Evolutionary conservation across 1,140 invertebrate species (phyloP).

Genomic region (Hetaerina americana): DNA sequence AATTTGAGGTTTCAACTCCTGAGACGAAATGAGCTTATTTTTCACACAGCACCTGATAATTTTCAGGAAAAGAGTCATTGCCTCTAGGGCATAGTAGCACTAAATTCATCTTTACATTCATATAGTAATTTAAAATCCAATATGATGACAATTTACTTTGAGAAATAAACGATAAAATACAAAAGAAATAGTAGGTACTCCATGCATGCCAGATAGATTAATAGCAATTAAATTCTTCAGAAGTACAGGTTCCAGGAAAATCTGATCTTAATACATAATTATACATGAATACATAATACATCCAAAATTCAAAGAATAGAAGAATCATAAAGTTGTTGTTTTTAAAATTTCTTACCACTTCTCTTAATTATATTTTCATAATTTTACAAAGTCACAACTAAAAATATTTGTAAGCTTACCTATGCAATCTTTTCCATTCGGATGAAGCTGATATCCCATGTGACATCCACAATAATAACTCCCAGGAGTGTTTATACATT

Average conservation of each 20-base stretch:
- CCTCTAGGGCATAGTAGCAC: background rate
- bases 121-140: no score
- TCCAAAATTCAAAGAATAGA: no score
- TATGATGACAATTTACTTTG: no score
- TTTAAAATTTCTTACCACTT: no score
- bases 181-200: no score
- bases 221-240: no score
- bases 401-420: background rate
- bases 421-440: slow-evolving; percentile 1
- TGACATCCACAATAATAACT: slow-evolving; percentile 34
- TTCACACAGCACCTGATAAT: background rate
- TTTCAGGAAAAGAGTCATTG: background rate
- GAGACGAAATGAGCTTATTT: background rate
- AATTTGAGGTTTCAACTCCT: background rate
- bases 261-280: no score
- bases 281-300: no score
- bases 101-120: background rate
- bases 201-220: no score
- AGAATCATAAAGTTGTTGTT: no score
- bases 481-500: slow-evolving; percentile 38
- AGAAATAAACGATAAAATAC: no score
- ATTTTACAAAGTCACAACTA: background rate
- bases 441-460: background rate
- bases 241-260: no score
- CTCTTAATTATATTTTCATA: background rate